phyloP scores from a whole-genome alignment of 2,113 vertebrate species.

The Todiramphus chloris region DNA sequence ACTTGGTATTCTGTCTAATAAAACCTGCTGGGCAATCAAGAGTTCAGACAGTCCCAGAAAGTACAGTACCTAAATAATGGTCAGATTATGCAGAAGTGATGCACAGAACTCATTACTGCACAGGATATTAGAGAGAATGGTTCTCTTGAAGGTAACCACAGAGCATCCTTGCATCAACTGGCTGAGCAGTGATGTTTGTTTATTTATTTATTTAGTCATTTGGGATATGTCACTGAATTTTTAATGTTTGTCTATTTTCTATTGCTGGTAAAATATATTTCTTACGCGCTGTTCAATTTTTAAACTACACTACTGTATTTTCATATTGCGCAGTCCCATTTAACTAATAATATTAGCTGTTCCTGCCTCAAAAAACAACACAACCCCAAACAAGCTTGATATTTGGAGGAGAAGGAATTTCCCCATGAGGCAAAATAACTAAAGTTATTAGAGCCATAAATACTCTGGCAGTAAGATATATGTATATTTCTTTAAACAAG shows the following conservation, averaged over 20 bases:
- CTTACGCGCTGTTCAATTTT: neutral
- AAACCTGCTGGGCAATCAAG: neutral
- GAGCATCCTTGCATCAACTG: neutral
- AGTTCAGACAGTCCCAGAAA: neutral
- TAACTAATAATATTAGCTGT: conserved; percentile 29
- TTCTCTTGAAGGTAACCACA: neutral
- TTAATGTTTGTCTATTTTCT: neutral
- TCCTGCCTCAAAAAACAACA: neutral
- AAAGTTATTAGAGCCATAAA: conserved; percentile 63
- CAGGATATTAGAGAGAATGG: neutral
- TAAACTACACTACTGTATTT: conserved; percentile 2
- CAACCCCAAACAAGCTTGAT: conserved; percentile 3
- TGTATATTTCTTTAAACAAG: conserved; percentile 66
- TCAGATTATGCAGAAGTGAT: neutral
- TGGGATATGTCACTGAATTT: neutral
- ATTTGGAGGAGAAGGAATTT: conserved; percentile 22
- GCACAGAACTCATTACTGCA: neutral
- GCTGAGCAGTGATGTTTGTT: neutral
- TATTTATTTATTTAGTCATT: neutral
- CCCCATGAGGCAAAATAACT: conserved; percentile 27
- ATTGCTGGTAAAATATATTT: conserved; percentile 16
- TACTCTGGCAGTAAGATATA: conserved; percentile 33
- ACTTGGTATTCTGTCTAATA: neutral
- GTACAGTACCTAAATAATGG: neutral
- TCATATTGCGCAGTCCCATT: neutral